phyloP scores from a whole-genome alignment of 2,113 vertebrate species.

The Trematocara zebra region DNA sequence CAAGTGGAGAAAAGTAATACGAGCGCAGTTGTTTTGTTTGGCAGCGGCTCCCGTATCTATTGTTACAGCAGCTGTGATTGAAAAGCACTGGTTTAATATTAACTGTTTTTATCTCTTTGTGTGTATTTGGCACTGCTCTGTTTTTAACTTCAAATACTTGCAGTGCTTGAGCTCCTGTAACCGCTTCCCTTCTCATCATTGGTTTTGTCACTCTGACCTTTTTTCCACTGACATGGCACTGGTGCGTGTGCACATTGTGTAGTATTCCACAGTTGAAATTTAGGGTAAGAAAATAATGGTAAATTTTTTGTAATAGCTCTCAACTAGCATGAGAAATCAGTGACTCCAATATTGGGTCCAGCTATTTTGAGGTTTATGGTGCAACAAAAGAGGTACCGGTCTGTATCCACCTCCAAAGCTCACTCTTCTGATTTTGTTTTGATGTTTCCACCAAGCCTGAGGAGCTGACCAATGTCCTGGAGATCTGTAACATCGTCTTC shows the following conservation, averaged over 20 bases:
- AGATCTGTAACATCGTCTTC: constrained; percentile 98
- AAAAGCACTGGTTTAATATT: not conserved
- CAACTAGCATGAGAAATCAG: not conserved
- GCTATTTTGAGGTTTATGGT: not conserved
- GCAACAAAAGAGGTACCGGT: not conserved
- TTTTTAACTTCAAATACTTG: not conserved
- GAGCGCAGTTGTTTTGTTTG: not conserved
- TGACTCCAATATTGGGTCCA: not conserved
- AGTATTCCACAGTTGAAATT: not conserved
- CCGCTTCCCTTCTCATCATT: not conserved
- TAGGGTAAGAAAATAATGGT: not conserved
- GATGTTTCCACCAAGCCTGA: constrained; percentile 77
- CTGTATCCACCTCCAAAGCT: not conserved
- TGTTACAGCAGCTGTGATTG: not conserved
- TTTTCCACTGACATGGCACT: not conserved
- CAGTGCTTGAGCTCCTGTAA: not conserved
- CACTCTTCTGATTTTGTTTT: not conserved
- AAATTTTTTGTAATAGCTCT: not conserved
- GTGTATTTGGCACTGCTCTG: not conserved
- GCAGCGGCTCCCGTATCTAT: not conserved
- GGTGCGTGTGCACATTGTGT: not conserved
- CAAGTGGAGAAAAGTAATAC: not conserved
- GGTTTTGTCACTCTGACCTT: not conserved
- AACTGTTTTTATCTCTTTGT: not conserved
- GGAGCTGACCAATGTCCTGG: constrained; percentile 93